Evolutionary conservation across 1,140 invertebrate genomes (phyloP), one percentile per base, ranked within the genome.

Genomic region (Ooceraea biroi): DNA sequence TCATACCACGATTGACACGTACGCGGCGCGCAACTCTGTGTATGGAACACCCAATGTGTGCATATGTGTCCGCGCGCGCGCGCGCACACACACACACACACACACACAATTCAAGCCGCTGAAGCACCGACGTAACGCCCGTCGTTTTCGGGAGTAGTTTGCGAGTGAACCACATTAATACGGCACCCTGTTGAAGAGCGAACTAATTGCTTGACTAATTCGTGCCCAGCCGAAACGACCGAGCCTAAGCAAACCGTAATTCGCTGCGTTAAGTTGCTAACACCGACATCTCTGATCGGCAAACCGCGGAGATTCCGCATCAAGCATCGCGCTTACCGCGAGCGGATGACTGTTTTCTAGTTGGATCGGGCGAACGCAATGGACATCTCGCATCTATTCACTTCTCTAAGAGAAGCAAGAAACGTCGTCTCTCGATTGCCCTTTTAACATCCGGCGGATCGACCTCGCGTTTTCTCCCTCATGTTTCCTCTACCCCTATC

Each of bases 161-260:
- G 78, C 83, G 83, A 72, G 82, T 86, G 57, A 89, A 86, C 77
- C 88, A 83, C 86, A 88, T 92, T 89, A 92, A 92, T 91, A 91
- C 85, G 85, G 91, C 90, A 88, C 85, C 78, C 87, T 78, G 84
- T 88, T 91, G 83, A 90, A 89, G 80, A 85, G 78, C 85, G 22
- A 71, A 86, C 90, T 92, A 92, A 92, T 92, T 89, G 89, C 83
- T 68, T 84, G 50, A 77, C 83, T 85, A 91, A 85, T 90, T 88
- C 61, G 60, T 36, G 27, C 50, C 36, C 71, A 50, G 78, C 52
- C 36, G 52, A 60, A 60, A 25, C 36, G 12, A 27, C 30, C 52
- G 4, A 46, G 17, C 44, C n/a, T 48, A 22, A n/a, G 17, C 5
- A 27, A 73, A 52, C 36, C 52, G 22, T 61, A 36, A 17, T 27